These are phyloP conservation scores for Ophion ellenae DNA, from an alignment of 2,888 invertebrate genomes.

Conservation along the genomic window DNA sequence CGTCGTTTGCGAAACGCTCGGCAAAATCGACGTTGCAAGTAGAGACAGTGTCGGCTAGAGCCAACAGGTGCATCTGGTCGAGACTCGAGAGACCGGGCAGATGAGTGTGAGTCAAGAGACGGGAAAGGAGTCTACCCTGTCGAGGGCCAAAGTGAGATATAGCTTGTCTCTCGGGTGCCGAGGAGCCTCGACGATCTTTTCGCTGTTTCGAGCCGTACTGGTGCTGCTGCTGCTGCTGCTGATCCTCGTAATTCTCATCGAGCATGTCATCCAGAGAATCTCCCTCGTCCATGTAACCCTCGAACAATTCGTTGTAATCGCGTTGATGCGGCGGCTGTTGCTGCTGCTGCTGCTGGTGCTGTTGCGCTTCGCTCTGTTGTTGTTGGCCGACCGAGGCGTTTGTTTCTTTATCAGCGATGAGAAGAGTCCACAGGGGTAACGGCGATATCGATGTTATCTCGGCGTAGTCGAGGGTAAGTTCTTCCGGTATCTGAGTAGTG, in stretches of 20 bases:
- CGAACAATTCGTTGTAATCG: constrained; percentile 97
- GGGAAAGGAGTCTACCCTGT: constrained; percentile 93
- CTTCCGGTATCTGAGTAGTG: constrained; percentile 92
- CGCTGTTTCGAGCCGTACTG: constrained; percentile 82
- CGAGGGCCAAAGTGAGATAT: constrained; percentile 94
- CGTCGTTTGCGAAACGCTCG: constrained; percentile 90
- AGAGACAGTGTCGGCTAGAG: constrained; percentile 98
- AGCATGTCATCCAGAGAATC: constrained; percentile 92
- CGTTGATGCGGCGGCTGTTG: constrained; percentile 84
- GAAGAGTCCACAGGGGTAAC: constrained; percentile 96
- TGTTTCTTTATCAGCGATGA: constrained; percentile 96
- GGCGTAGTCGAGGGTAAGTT: constrained; percentile 95
- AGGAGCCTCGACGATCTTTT: constrained; percentile 87
- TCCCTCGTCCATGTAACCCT: constrained; percentile 90
- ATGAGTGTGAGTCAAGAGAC: constrained; percentile 97
- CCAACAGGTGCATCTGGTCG: constrained; percentile 99
- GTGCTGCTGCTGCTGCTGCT: neutral
- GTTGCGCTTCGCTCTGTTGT: constrained; percentile 82
- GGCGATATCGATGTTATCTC: constrained; percentile 99
- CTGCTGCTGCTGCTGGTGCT: constrained; percentile 85
- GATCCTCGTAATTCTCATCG: constrained; percentile 88
- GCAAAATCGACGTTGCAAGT: constrained; percentile 96
- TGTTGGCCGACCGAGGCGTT: constrained; percentile 80
- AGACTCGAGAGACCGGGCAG: constrained; percentile 97
- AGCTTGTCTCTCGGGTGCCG: constrained; percentile 90